phyloP scores from a whole-genome alignment of 1,140 invertebrate species.

The Drosophila tsacasi region DNA sequence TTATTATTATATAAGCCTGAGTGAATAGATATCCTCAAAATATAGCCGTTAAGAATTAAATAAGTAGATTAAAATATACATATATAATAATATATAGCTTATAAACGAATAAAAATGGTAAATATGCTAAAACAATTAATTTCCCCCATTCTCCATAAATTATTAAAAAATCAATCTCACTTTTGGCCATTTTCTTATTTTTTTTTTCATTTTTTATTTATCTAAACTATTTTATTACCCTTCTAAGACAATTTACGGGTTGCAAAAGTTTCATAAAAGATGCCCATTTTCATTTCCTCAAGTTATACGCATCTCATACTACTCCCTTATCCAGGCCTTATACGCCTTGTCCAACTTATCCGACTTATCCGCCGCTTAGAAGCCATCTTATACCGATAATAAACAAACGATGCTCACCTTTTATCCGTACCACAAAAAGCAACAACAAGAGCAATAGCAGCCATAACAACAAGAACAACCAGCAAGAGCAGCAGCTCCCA shows the following conservation, averaged over 20 bases:
- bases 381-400: slow-evolving; percentile 42
- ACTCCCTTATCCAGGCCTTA: background rate
- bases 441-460: slow-evolving; percentile 31
- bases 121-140: too few species aligned
- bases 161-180: too few species aligned
- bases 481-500: slow-evolving; percentile 15
- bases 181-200: too few species aligned
- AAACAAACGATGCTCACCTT: slow-evolving; percentile 41
- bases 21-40: too few species aligned
- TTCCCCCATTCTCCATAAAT: too few species aligned
- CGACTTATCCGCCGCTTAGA: slow-evolving; percentile 6
- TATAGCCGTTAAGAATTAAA: too few species aligned
- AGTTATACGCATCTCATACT: background rate
- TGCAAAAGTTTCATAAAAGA: background rate
- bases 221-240: background rate
- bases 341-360: background rate
- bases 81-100: too few species aligned
- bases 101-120: too few species aligned
- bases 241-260: too few species aligned
- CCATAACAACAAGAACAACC: slow-evolving; percentile 22
- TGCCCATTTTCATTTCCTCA: background rate
- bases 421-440: slow-evolving; percentile 64
- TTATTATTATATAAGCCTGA: too few species aligned
- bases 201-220: background rate
- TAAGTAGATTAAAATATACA: too few species aligned